Evolutionary conservation across 2,888 invertebrate genomes (phyloP).

Genomic region (Orchesella flavescens): DNA sequence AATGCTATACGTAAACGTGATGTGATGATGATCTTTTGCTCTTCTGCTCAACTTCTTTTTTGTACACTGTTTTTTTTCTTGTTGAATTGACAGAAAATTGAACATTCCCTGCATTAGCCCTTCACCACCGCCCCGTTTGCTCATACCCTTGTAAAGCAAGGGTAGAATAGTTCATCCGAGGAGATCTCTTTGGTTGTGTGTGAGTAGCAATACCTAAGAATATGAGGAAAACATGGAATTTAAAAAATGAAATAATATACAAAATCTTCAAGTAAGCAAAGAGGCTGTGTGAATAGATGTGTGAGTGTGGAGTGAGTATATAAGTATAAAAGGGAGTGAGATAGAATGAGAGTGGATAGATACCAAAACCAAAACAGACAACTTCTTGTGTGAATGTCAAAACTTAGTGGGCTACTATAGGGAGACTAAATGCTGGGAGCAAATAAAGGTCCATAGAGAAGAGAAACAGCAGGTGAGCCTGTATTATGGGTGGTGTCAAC

Average conservation of each 20-base stretch:
- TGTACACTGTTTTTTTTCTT: slow-evolving; percentile 23
- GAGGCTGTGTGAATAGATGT: no score
- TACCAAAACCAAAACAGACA: not conserved
- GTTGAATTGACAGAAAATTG: slow-evolving; percentile 61
- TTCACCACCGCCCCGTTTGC: slow-evolving; percentile 16
- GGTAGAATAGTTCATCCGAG: no score
- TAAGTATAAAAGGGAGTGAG: not conserved
- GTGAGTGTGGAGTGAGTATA: not conserved
- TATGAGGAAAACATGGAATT: no score
- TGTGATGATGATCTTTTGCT: slow-evolving; percentile 4
- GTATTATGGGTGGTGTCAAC: not conserved
- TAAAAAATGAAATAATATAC: no score
- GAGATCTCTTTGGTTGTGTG: no score
- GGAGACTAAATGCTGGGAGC: not conserved
- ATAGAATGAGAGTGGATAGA: not conserved
- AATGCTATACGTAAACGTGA: not conserved
- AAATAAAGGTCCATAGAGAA: not conserved
- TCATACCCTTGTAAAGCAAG: not conserved
- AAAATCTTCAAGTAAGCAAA: no score
- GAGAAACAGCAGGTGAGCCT: not conserved
- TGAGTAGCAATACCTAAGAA: no score
- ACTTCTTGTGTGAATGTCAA: not conserved
- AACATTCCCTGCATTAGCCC: slow-evolving; percentile 46
- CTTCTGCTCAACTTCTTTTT: not conserved
- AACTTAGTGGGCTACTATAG: not conserved